Conservation (phyloP, 2,113 vertebrate species). For the Phyllostomus hastatus region DNA sequence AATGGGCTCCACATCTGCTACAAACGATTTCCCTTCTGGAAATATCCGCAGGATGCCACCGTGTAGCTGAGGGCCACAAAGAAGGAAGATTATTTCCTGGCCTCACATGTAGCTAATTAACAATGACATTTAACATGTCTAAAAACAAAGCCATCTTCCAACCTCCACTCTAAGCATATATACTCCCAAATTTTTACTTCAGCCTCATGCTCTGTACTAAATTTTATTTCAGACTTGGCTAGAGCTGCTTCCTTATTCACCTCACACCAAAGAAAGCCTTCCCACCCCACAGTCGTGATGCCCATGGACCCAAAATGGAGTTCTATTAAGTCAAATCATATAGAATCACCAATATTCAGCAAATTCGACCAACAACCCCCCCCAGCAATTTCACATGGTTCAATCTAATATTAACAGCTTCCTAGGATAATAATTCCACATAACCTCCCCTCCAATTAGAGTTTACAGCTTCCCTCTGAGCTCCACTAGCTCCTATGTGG, state of each 20-base stretch:
- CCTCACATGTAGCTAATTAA: neutral
- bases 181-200: neutral
- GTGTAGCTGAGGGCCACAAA: conserved; percentile 83
- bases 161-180: neutral
- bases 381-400: neutral
- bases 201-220: neutral
- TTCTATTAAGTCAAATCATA: neutral
- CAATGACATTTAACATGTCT: neutral
- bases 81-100: conserved; percentile 11
- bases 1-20: conserved; percentile 92
- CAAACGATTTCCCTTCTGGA: conserved; percentile 91
- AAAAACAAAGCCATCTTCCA: neutral
- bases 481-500: neutral
- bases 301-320: neutral
- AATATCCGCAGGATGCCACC: conserved; percentile 95
- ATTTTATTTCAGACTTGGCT: neutral
- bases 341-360: neutral
- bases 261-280: neutral
- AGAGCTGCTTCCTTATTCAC: neutral
- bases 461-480: conserved; percentile 6
- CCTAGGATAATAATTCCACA: neutral
- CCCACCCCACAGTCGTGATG: neutral
- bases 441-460: neutral
- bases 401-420: neutral
- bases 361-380: neutral